phyloP scores from a whole-genome alignment of 2,113 vertebrate species.

The Antechinus flavipes region DNA sequence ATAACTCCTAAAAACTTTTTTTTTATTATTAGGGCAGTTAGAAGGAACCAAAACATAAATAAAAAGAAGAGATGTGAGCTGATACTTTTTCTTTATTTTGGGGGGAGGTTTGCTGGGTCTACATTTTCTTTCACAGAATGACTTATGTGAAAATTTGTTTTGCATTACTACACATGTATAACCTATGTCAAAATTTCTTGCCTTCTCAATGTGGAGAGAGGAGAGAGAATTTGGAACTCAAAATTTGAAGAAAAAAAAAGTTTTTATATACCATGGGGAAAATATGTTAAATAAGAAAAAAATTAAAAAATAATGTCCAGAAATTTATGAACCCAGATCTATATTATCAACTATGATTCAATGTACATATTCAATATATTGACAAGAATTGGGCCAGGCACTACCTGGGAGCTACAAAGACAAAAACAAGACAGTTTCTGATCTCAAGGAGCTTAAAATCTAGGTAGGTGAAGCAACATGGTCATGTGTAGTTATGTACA shows the following conservation, averaged over 20 bases:
- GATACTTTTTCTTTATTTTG: too few relatives aligned
- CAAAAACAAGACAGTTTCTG: not conserved
- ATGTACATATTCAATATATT: not conserved
- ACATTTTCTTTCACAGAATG: too few relatives aligned
- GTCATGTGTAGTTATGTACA: not conserved
- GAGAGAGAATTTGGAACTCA: too few relatives aligned
- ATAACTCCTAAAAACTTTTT: too few relatives aligned
- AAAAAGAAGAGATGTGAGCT: too few relatives aligned
- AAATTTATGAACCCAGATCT: not conserved
- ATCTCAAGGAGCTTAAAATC: not conserved
- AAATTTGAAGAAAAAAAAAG: too few relatives aligned
- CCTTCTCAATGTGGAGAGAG: too few relatives aligned
- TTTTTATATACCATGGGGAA: not conserved
- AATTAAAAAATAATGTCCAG: not conserved
- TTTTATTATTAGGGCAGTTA: too few relatives aligned
- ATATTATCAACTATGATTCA: not conserved
- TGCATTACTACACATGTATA: slow-evolving; percentile 61
- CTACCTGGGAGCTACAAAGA: not conserved
- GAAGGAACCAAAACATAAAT: too few relatives aligned
- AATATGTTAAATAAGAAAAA: not conserved
- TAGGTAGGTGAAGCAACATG: not conserved
- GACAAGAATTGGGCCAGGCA: not conserved
- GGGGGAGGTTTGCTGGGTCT: too few relatives aligned
- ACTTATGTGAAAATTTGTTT: too few relatives aligned
- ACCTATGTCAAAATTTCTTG: slow-evolving; percentile 39